phyloP scores from a whole-genome alignment of 2,888 invertebrate species.

The Zonitis immaculata region DNA sequence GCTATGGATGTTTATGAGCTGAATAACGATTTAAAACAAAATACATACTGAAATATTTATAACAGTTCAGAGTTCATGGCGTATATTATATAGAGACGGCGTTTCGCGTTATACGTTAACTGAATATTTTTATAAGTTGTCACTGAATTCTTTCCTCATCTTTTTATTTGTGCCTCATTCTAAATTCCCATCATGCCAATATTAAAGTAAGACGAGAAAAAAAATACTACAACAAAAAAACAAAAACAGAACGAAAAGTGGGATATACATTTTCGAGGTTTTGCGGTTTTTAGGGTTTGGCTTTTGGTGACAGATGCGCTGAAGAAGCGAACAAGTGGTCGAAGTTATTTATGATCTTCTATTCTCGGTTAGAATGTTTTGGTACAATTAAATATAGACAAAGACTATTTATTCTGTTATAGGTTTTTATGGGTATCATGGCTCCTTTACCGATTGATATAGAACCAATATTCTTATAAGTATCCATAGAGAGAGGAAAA shows the following conservation, averaged over 20 bases:
- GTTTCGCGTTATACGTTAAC: constrained; percentile 24
- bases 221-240: no score
- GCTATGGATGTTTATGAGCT: constrained; percentile 3
- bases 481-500: neutral
- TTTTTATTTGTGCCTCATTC: constrained; percentile 29
- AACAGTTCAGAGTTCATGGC: constrained; percentile 23
- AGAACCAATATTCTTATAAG: no score
- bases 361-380: constrained; percentile 35
- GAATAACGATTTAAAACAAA: constrained; percentile 10
- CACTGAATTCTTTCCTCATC: constrained; percentile 31
- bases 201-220: constrained; percentile 28
- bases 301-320: constrained; percentile 40
- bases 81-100: constrained; percentile 22
- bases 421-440: constrained; percentile 5
- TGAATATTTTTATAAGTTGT: constrained; percentile 29
- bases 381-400: constrained; percentile 39
- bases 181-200: constrained; percentile 32
- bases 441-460: neutral
- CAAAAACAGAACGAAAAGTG: constrained; percentile 21
- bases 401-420: constrained; percentile 25
- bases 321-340: constrained; percentile 47
- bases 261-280: neutral
- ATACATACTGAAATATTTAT: constrained; percentile 24
- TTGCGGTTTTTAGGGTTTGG: constrained; percentile 13
- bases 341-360: constrained; percentile 45